Evolutionary conservation across 1,140 invertebrate genomes (phyloP).

Genomic region (Condylostylus longicornis): DNA sequence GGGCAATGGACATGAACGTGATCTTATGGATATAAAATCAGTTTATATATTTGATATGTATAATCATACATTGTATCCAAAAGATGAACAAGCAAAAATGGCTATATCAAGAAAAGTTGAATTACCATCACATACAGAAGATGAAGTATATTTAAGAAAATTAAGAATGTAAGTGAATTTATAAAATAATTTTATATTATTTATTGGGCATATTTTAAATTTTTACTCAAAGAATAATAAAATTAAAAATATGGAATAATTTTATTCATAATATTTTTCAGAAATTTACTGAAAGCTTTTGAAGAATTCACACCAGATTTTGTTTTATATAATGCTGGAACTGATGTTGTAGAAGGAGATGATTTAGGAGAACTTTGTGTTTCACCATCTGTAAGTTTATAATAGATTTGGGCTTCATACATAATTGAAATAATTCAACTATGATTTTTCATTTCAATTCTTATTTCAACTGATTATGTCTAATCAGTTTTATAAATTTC

Average conservation of each 20-base stretch:
- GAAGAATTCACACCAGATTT: conserved; percentile 63
- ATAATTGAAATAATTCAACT: no score
- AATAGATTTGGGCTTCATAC: no score
- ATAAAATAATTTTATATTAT: no score
- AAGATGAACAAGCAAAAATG: conserved; percentile 55
- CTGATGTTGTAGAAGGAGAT: conserved; percentile 66
- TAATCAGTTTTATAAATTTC: no score
- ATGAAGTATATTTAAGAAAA: conserved; percentile 53
- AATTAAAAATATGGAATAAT: no score
- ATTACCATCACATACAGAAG: conserved; percentile 45
- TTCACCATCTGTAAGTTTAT: conserved; percentile 45
- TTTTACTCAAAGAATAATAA: no score
- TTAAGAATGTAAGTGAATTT: conserved; percentile 42
- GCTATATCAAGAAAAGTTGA: conserved; percentile 60
- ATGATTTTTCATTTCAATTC: no score
- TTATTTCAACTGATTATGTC: no score
- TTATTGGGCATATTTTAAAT: no score
- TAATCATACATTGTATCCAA: conserved; percentile 67
- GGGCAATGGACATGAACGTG: conserved; percentile 75
- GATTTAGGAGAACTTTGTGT: conserved; percentile 55
- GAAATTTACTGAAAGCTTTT: conserved; percentile 48
- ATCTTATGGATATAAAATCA: conserved; percentile 53
- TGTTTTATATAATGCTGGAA: conserved; percentile 77
- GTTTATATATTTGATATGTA: conserved; percentile 82
- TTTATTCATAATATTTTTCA: no score